Conservation (phyloP, 2,888 invertebrate species). For the Tinea semifulvella region DNA sequence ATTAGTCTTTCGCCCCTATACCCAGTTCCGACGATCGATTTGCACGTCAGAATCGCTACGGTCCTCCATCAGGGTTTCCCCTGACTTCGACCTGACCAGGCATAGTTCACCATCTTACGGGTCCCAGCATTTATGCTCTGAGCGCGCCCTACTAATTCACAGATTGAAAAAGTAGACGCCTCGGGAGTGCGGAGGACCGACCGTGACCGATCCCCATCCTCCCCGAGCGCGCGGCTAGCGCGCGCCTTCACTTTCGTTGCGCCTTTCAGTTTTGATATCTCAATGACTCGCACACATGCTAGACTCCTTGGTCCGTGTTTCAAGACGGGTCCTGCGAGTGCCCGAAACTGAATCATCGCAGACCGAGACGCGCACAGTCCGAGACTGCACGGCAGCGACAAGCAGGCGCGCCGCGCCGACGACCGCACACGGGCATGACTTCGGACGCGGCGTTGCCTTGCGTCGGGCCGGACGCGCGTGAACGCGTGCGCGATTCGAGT, state of each 20-base stretch:
- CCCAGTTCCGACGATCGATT: conserved; percentile 81
- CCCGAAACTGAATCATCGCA: conserved; percentile 44
- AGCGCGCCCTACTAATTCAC: conserved; percentile 59
- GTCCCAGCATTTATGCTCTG: conserved; percentile 74
- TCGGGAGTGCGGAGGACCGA: conserved; percentile 63
- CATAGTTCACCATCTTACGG: conserved; percentile 80
- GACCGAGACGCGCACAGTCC: conserved; percentile 34
- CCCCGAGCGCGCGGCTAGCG: conserved; percentile 37
- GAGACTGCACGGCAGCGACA: conserved; percentile 29
- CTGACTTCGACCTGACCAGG: conserved; percentile 75
- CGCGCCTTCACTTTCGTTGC: conserved; percentile 71
- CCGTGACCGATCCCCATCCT: conserved; percentile 47
- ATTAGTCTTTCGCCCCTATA: conserved; percentile 78
- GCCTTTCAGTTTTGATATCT: conserved; percentile 68
- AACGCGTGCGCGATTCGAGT: conserved; percentile 27
- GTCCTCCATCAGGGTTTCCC: conserved; percentile 77
- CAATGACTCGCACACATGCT: conserved; percentile 76
- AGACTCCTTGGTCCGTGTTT: conserved; percentile 81
- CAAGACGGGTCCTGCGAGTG: conserved; percentile 75
- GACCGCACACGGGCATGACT: conserved; percentile 32
- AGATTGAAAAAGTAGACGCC: conserved; percentile 58
- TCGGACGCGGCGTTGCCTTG: conserved; percentile 29
- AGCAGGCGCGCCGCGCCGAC: conserved; percentile 27
- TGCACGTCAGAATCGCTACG: conserved; percentile 81
- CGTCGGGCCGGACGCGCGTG: conserved; percentile 33